Evolutionary conservation across 2,113 vertebrate species (phyloP), one percentile per base, ranked within the genome.

Genomic region (Anoura caudifer): DNA sequence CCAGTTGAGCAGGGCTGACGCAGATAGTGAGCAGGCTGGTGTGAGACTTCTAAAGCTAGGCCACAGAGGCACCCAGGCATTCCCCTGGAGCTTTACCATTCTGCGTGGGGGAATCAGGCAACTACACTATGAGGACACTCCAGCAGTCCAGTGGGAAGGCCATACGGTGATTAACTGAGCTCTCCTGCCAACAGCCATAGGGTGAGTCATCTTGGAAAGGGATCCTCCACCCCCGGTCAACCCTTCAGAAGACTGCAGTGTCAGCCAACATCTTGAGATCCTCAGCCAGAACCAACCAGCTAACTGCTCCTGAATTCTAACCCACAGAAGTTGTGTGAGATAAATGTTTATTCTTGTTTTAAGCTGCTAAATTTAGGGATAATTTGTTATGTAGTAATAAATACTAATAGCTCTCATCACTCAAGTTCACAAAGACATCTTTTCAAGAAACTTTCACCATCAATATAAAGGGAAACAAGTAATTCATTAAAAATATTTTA

Each of bases 371-470:
- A 41, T 41, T 65, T n/a, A 33, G 59, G 41, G 36, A 31, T 43
- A 43, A 94, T 33, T 41, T 76, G 33, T 81, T 90, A 92, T 76
- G 26, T 1, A 87, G 69, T 43, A 84, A 43, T 11, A 85, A 8
- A 36, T n/a, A 67, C n/a, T 67, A 69, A 56, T 16, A 81, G 22
- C 20, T 95, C 47, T 75, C 8, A 41, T 54, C 72, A 77, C 36
- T 82, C 26, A 72, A 72, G 22, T 76, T 61, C 47, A 61, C 19
- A 73, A 41, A 63, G 75, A 81, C 41, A 59, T 36, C 33, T 96
- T 96, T 81, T 95, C n/a, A 85, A 69, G 59, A 75, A 91, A 70
- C 31, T 80, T 88, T 81, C 13, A 89, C 19, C 31, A 70, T 41
- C 31, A 91, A 54, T 3, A 91, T 41, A 85, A 81, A 90, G 16